These are phyloP conservation scores for Panthera uncia DNA, from an alignment of 2,113 vertebrate genomes.

Conservation along the genomic window DNA sequence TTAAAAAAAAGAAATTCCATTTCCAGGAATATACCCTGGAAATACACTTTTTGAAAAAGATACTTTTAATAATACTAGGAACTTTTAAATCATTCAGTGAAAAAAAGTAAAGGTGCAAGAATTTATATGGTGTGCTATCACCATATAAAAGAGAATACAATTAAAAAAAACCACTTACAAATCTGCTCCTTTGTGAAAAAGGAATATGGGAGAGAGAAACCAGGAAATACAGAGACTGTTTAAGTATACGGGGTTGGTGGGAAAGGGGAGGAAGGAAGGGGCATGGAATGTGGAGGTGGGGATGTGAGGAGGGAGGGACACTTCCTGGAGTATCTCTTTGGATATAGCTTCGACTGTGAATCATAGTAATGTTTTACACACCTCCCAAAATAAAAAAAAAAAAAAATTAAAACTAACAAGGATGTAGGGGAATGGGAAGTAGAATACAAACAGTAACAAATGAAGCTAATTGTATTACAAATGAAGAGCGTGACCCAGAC, in stretches of 20 bases:
- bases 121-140: neutral
- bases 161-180: neutral
- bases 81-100: neutral
- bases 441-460: conserved; percentile 8
- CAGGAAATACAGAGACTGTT: neutral
- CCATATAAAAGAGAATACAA: neutral
- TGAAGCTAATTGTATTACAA: neutral
- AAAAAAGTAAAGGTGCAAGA: neutral
- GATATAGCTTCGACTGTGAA: neutral
- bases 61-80: neutral
- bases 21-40: neutral
- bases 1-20: neutral
- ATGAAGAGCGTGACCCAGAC: neutral
- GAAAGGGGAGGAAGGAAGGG: neutral
- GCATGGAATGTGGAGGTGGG: neutral
- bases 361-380: neutral
- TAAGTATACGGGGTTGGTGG: neutral
- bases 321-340: neutral
- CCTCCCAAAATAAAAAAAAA: neutral
- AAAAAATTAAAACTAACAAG: neutral
- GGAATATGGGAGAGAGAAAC: neutral
- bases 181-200: neutral
- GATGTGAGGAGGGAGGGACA: neutral
- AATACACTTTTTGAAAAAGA: conserved; percentile 1
- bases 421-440: neutral